Evolutionary conservation across 35 echinoderm and acorn worm genomes (phyloP), one percentile per base, ranked within the genome.

Genomic region (Patiria miniata): DNA sequence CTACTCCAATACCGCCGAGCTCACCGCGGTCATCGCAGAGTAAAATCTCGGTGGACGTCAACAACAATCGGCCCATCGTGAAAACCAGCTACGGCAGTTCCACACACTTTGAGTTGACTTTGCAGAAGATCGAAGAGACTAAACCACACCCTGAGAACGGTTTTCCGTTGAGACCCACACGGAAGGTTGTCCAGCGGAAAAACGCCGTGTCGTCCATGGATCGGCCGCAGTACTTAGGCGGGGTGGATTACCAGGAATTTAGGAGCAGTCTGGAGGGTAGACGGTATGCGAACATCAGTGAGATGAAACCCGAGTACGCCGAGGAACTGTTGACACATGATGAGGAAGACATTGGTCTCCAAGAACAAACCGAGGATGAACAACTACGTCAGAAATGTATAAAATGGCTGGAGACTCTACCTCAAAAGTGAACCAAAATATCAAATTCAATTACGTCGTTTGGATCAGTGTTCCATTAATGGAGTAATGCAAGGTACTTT

Each of bases 351-450:
- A 6, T 73, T 12, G 29, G 65, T 73, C 30, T 34, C 34, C 65
- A 26, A 34, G 65, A 73, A 16, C 19, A 73, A 73, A 32, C 65
- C 29, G 80, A 82, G 52, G 80, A 82, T 22, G 82, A 84, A 61
- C 51, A 84, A 58, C 54, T 84, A 8, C 53, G 57, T 36, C 51
- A 84, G 57, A 84, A 84, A 61, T 84, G 82, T 61, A 5, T 84
- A 10, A 26, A 19, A n/a, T 84, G 82, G 82, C 53, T 84, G 28
- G 54, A 84, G 21, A 58, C 82, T 36, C 82, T 84, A 73, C 65
- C 65, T 7, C 65, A 73, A 47, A 47, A 47, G 42, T 47, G 12
- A 47, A 47, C 4, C 12, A 6, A 6, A 47, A 47, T 47, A 12
- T n/a, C 42, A 42, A 16, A 50, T 81, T 4, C 39, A 47, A 19